Conservation (phyloP, 2,113 vertebrate genomes). For the Dromaius novaehollandiae region DNA sequence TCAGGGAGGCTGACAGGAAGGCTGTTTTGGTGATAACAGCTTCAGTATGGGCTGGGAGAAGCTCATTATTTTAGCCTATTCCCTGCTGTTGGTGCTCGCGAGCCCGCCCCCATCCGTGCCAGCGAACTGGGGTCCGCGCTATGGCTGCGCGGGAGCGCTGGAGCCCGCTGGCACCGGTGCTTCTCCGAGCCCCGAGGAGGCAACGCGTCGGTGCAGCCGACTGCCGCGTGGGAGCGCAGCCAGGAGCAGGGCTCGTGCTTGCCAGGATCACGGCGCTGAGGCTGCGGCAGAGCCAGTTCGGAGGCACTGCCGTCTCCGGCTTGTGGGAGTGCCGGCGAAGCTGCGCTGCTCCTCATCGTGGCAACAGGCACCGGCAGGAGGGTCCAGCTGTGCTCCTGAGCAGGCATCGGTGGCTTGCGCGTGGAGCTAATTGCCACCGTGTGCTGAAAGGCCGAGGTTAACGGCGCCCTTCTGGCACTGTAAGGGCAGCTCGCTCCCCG, state of each 20-base stretch:
- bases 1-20: not conserved
- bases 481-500: not conserved
- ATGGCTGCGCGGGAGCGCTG: not conserved
- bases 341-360: not conserved
- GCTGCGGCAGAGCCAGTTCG: fast-evolving
- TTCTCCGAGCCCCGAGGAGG: not conserved
- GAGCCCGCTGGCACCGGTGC: not conserved
- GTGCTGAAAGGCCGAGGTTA: not conserved
- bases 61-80: not conserved
- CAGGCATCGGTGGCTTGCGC: not conserved
- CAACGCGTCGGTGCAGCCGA: not conserved
- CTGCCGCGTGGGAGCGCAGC: not conserved
- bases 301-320: not conserved
- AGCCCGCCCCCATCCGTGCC: not conserved
- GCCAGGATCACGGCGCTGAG: not conserved
- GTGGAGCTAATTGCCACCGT: not conserved
- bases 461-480: not conserved
- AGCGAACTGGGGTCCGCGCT: not conserved
- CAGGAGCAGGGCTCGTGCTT: not conserved
- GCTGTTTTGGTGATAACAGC: not conserved
- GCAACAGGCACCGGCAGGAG: not conserved
- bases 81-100: not conserved
- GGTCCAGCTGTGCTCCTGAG: not conserved
- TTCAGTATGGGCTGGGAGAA: not conserved
- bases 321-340: not conserved